Conservation (phyloP, 1,140 invertebrate genomes). For the Chionoecetes opilio region DNA sequence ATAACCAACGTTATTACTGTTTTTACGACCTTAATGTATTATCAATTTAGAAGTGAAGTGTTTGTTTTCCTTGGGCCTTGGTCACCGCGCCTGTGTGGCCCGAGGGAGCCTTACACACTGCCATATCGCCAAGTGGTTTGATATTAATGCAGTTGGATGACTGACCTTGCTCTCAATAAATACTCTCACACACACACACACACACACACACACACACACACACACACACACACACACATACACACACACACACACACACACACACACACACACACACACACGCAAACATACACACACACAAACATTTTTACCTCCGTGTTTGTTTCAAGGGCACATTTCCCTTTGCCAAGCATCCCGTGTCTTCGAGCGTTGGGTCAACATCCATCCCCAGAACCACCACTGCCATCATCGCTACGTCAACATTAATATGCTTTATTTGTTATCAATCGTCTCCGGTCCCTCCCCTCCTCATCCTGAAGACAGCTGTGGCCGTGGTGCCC, state of each 20-base stretch:
- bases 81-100: not conserved
- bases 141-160: slow-evolving; percentile 19
- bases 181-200: slow-evolving; percentile 13
- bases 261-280: slow-evolving; percentile 20
- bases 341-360: too few species aligned
- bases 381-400: too few species aligned
- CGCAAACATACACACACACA: not conserved
- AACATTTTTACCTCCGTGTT: too few species aligned
- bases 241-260: not conserved
- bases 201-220: slow-evolving; percentile 14
- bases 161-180: not conserved
- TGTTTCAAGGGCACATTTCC: too few species aligned
- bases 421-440: too few species aligned
- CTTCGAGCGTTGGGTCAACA: too few species aligned
- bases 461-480: too few species aligned
- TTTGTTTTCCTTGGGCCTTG: slow-evolving; percentile 17
- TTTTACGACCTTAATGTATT: slow-evolving; percentile 4
- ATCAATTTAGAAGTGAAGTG: not conserved
- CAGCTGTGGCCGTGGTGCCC: too few species aligned
- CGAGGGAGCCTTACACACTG: not conserved
- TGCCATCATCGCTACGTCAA: too few species aligned
- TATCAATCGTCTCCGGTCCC: too few species aligned
- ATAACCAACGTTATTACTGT: not conserved
- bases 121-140: not conserved
- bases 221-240: not conserved